Evolutionary conservation across 2,888 invertebrate genomes (phyloP).

Genomic region (Clostera curtula): DNA sequence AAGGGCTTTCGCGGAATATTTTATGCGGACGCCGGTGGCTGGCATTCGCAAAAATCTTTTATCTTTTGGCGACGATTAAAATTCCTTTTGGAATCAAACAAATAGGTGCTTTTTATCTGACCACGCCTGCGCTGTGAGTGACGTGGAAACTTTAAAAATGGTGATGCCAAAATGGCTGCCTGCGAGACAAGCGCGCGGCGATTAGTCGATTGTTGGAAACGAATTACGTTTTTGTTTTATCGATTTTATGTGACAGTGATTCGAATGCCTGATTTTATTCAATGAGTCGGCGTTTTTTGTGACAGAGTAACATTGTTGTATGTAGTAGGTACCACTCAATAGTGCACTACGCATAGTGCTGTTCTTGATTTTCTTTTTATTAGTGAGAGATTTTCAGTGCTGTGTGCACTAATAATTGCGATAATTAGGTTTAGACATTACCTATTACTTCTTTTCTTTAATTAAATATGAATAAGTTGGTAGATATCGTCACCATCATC

Average conservation of each 20-base stretch:
- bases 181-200: slow-evolving; percentile 18
- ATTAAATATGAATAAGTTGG: no score
- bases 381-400: no score
- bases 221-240: slow-evolving; percentile 13
- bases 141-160: slow-evolving; percentile 35
- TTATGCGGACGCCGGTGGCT: slow-evolving; percentile 22
- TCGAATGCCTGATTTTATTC: background rate
- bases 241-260: slow-evolving; percentile 3
- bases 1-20: slow-evolving; percentile 52
- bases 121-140: slow-evolving; percentile 42
- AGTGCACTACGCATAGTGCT: no score
- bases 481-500: no score
- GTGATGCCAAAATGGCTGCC: slow-evolving; percentile 34
- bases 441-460: no score
- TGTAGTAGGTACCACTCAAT: no score
- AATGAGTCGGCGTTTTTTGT: slow-evolving; percentile 4
- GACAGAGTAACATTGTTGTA: no score
- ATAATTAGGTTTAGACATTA: no score
- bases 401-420: no score
- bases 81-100: slow-evolving; percentile 50
- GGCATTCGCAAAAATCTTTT: slow-evolving; percentile 39
- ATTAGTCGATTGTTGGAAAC: slow-evolving; percentile 23
- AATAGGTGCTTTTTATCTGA: slow-evolving; percentile 49
- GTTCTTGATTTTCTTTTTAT: no score
- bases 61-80: slow-evolving; percentile 32